phyloP scores from a whole-genome alignment of 2,888 invertebrate genomes.

The Hymenopus coronatus region DNA sequence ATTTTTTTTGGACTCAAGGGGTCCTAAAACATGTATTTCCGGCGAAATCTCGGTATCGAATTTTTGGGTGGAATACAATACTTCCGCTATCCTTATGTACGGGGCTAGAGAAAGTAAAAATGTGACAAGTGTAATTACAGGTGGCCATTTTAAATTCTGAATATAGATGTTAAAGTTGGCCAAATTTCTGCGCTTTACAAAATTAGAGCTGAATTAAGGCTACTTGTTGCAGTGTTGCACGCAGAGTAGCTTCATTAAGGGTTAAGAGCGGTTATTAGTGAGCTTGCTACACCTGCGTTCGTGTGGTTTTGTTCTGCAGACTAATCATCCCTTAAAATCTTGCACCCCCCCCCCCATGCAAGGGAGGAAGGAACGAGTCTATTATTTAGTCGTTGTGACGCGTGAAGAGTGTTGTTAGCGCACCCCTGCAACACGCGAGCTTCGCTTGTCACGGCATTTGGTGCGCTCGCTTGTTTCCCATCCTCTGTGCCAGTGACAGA shows the following conservation, averaged over 20 bases:
- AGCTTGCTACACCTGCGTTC: neutral
- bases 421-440: neutral
- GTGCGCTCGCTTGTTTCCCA: neutral
- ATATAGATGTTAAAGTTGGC: too few species aligned
- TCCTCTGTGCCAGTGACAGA: neutral
- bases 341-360: neutral
- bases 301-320: neutral
- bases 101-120: too few species aligned
- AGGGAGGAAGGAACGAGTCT: neutral
- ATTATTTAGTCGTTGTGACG: neutral
- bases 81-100: too few species aligned
- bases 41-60: too few species aligned
- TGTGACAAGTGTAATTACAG: too few species aligned
- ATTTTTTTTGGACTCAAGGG: too few species aligned
- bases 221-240: neutral
- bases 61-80: too few species aligned
- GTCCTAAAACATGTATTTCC: too few species aligned
- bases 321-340: conserved; percentile 9
- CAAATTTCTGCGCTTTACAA: too few species aligned
- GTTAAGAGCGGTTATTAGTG: conserved; percentile 1
- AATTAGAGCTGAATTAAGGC: too few species aligned
- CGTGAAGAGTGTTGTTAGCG: conserved; percentile 12
- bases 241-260: neutral
- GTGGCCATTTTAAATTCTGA: too few species aligned
- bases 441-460: neutral